Percentiles rank a stretch among this genome's conserved stretches.
Evolutionary conservation across 2,888 invertebrate species (phyloP).

Genomic region (Chrysolina americana): DNA sequence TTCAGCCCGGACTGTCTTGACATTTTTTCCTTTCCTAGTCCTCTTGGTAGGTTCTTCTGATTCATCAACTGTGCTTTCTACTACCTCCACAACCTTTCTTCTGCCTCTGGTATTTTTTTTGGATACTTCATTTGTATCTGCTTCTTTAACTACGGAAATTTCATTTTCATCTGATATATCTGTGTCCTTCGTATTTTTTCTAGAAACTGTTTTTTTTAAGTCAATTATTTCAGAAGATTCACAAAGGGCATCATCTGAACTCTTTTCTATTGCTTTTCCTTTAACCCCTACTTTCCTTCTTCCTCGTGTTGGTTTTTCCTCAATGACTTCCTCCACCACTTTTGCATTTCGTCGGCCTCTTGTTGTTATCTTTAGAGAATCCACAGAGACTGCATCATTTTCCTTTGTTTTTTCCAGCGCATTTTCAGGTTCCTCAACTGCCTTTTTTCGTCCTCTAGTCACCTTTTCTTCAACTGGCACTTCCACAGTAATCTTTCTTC

Average conservation of each 20-base stretch:
- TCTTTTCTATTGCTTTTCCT: neutral
- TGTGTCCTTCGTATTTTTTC: neutral
- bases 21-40: neutral
- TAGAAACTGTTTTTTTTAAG: neutral
- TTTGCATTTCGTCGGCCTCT: constrained; percentile 25
- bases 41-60: neutral
- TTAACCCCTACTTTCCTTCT: constrained; percentile 15
- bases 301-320: constrained; percentile 8
- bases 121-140: neutral
- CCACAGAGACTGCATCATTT: neutral
- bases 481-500: constrained; percentile 7
- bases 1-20: constrained; percentile 1
- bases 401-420: neutral
- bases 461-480: neutral
- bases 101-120: constrained; percentile 15
- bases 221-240: neutral
- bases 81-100: constrained; percentile 29
- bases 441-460: constrained; percentile 18
- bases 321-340: neutral
- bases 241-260: neutral
- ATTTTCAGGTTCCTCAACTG: neutral
- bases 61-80: neutral
- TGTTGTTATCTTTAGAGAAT: constrained; percentile 13
- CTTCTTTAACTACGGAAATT: neutral
- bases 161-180: neutral